These are phyloP conservation scores for Cecidostiba fungosa DNA, from an alignment of 2,888 invertebrate species.

Conservation along the genomic window DNA sequence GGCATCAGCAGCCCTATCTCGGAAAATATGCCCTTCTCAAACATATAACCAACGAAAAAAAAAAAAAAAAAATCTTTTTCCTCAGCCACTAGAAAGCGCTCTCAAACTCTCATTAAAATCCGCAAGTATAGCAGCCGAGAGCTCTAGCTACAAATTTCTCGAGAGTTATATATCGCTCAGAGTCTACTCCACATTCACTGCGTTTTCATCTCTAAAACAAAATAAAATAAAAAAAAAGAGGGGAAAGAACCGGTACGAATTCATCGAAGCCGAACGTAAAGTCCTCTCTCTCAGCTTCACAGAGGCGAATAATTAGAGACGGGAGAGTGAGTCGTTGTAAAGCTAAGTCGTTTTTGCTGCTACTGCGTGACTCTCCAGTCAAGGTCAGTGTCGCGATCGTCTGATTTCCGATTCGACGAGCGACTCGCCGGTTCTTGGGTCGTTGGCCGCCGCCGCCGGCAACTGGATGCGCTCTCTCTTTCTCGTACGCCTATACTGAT, in stretches of 20 bases:
- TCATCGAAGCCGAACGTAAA: conserved; percentile 8
- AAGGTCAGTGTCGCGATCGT: conserved; percentile 42
- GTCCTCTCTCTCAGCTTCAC: not conserved
- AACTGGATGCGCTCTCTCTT: not conserved
- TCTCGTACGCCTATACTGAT: not conserved
- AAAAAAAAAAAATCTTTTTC: not conserved
- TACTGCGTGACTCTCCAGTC: conserved; percentile 4
- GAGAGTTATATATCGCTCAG: not conserved
- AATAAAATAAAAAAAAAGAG: not conserved
- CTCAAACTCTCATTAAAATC: conserved; percentile 14
- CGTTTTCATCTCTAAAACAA: not conserved
- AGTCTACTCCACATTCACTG: not conserved
- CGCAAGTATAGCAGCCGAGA: not conserved
- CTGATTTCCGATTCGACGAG: conserved; percentile 41
- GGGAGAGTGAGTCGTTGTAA: conserved; percentile 9
- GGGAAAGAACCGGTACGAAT: not conserved
- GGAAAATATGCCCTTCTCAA: not conserved
- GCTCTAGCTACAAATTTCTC: not conserved
- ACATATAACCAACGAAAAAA: not conserved
- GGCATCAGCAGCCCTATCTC: not conserved
- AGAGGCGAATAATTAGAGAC: not conserved
- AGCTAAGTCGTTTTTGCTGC: conserved; percentile 6
- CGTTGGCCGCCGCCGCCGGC: conserved; percentile 19
- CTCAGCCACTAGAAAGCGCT: not conserved
- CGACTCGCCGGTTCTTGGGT: conserved; percentile 11